Base-by-base conservation (phyloP, 2,888 invertebrate genomes). In the Spodoptera littoralis region DNA sequence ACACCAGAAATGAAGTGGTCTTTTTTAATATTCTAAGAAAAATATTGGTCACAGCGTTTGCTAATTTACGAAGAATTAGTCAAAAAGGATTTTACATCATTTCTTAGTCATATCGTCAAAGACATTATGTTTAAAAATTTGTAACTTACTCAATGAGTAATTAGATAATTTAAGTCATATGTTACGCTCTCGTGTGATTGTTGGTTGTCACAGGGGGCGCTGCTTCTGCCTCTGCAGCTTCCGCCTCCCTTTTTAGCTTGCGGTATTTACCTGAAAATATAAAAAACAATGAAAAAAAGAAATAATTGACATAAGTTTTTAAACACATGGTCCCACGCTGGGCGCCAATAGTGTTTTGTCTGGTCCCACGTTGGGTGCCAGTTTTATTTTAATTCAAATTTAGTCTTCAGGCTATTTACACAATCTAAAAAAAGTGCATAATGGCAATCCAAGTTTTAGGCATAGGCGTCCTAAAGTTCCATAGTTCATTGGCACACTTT, bases 181-280 rank as follows among this genome's bases (percentile, higher is more conserved):
- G 53, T 82, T 90, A 95, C 81, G 94, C 87, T 62, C 92, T 76
- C 30, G 95, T 88, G 84, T 92, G 93, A 82, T 92, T 95, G 85
- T 92, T 95, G 69, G 90, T 84, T 45, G 92, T 95, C 77, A 93
- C 92, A 9, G 90, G 94, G 11, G 90, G 91, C 56, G 90, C 93
- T 48, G 90, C 88, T 48, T 91, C 92, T 1, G 89, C 92, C 30
- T 92, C 93, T 11, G 90, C 92, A 9, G 92, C 91, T 2, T 92
- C 95, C 2, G 93, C 95, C 77, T 95, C 95, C 60, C 95, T 94
- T 83, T 95, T 96, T 65, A 97, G 91, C 84, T 96, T 96, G 71
- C 95, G 95, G 70, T 96, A 95, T 95, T 96, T 96, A 80, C 92
- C 97, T 97, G 85, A 89, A 74, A 30, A 30, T 6, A 30, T 0